Base-by-base conservation (phyloP, 1,140 invertebrate genomes). In the Brachionus angularis region DNA sequence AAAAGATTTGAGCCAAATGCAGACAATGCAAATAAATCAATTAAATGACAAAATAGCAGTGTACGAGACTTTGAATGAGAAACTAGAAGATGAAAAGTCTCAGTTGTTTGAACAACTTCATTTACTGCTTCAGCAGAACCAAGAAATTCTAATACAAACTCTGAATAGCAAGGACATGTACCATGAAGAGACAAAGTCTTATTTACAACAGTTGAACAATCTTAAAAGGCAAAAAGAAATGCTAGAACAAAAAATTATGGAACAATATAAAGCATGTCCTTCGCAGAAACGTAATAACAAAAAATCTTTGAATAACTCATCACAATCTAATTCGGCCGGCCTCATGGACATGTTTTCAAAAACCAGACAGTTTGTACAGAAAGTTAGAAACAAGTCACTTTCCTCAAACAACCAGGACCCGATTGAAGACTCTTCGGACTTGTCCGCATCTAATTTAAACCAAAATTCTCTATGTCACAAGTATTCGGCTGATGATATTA, bases 201-300 rank as follows among this genome's bases (percentile, higher is more conserved):
- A 70, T 42, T 70, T 70, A 23, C 44, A 70, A 36, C 64, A 70
- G 34, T 44, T 70, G 44, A 49, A 70, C 16, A 39, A 50, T 27
- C 12, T 70, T 3, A 70, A 50, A 21, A 44, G 64, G 12, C 64
- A 70, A 39, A 70, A 70, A 36, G 64, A 70, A 70, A 50, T 70
- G 27, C 42, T 70, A 18, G 64, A 70, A 33, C 44, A 50, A 50
- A 70, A 70, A 53, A 70, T 70, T 31, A 70, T 70, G 64, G 64
- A 70, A 53, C 64, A 70, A 21, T 70, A 70, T 18, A 70, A 70
- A 18, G n/a, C 18, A 36, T 31, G 31, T 27, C 64, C 64, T 8
- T 47, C 42, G 8, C 64, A 52, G 10, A 70, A 70, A 31, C 49
- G n/a, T 21, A 50, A 67, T 27, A 67, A 18, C 10, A 64, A 47